Percentiles rank a stretch among this genome's conserved stretches.
Conservation (phyloP, 2,113 vertebrate genomes). For the Grus americana region DNA sequence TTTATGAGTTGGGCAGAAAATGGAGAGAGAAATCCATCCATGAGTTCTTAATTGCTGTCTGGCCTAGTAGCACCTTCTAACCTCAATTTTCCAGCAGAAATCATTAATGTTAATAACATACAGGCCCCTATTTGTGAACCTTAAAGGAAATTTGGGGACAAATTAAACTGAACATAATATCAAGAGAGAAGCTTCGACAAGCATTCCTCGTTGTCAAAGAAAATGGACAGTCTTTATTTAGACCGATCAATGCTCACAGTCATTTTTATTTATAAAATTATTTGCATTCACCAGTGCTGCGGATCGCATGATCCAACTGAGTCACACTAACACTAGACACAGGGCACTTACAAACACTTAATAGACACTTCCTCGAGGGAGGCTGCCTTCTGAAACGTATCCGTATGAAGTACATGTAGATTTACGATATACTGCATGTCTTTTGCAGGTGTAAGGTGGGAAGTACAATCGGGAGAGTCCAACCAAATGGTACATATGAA, state of each 20-base stretch:
- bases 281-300: background rate
- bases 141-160: background rate
- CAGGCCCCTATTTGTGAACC: slow-evolving; percentile 4
- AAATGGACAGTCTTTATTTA: background rate
- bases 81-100: slow-evolving; percentile 66
- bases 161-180: background rate
- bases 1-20: slow-evolving; percentile 63
- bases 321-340: background rate
- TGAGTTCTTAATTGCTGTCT: slow-evolving; percentile 61
- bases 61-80: slow-evolving; percentile 54
- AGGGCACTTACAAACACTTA: background rate
- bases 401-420: background rate
- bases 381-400: background rate
- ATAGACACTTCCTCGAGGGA: background rate
- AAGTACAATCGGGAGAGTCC: slow-evolving; percentile 91
- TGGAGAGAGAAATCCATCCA: slow-evolving; percentile 39
- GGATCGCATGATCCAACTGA: background rate
- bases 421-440: slow-evolving; percentile 38
- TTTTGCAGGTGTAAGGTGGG: slow-evolving; percentile 87
- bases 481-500: slow-evolving; percentile 99
- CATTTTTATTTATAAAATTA: background rate
- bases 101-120: slow-evolving; percentile 51
- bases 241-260: background rate
- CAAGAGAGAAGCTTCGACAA: background rate
- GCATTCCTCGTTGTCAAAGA: background rate